phyloP scores from a whole-genome alignment of 2,797 vertebrate genomes.

The Galaxias olidus region DNA sequence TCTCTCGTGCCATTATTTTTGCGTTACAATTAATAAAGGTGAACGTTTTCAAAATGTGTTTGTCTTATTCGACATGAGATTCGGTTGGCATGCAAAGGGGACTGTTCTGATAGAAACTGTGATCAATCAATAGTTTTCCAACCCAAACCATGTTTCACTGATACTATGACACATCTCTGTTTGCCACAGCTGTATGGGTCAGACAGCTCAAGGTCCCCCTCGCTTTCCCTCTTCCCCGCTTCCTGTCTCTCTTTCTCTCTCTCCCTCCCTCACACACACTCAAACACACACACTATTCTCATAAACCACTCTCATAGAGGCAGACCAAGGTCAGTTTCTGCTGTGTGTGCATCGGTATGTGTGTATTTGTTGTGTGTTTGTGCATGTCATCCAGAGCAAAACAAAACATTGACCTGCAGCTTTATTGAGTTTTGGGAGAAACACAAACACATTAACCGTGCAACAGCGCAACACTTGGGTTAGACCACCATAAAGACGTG shows the following conservation, averaged over 20 bases:
- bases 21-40: too few relatives aligned
- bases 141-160: constrained; percentile 35
- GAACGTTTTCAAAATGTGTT: too few relatives aligned
- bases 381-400: neutral
- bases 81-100: too few relatives aligned
- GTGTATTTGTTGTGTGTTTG: neutral
- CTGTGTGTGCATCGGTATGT: neutral
- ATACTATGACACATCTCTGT: constrained; percentile 38
- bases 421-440: neutral
- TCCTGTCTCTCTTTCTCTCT: constrained; percentile 5
- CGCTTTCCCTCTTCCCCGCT: constrained; percentile 8
- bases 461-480: neutral
- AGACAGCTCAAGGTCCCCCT: constrained; percentile 36
- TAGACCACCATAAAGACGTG: too few relatives aligned
- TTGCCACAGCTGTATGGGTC: constrained; percentile 26
- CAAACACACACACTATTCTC: constrained; percentile 2
- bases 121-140: constrained; percentile 9
- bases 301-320: neutral
- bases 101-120: too few relatives aligned
- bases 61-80: too few relatives aligned
- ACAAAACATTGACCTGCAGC: constrained; percentile 3
- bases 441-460: constrained; percentile 14
- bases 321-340: too few relatives aligned
- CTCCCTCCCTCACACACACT: neutral
- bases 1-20: too few relatives aligned